phyloP scores from a whole-genome alignment of 2,888 invertebrate species.

The Agriopis leucophaearia region DNA sequence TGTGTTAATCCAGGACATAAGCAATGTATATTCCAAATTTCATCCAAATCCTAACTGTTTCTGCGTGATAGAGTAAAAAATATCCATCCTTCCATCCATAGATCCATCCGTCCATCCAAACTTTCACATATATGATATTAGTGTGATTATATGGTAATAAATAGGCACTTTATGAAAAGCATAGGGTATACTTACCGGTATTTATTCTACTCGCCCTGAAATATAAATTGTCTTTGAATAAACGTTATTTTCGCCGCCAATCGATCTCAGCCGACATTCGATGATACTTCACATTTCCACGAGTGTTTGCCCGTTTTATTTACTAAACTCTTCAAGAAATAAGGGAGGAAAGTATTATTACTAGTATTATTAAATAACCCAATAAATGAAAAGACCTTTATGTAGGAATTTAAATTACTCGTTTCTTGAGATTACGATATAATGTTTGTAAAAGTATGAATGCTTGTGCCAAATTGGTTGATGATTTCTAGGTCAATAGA shows the following conservation, averaged over 20 bases:
- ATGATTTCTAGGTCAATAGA: conserved; percentile 1
- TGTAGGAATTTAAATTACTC: conserved; percentile 9
- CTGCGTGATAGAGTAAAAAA: no score
- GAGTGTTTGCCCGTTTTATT: conserved; percentile 12
- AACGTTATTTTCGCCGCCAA: conserved; percentile 15
- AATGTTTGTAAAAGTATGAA: conserved; percentile 2
- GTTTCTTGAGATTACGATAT: neutral
- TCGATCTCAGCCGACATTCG: conserved; percentile 13
- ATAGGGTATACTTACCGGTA: neutral
- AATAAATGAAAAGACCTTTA: neutral
- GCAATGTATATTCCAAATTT: no score
- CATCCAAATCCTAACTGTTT: no score
- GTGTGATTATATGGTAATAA: neutral
- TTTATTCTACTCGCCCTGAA: conserved; percentile 4
- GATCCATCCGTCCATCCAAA: no score
- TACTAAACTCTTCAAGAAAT: conserved; percentile 6
- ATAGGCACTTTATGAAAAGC: neutral
- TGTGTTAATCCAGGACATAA: no score
- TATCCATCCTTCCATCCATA: no score
- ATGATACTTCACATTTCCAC: conserved; percentile 8
- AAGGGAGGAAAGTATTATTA: neutral
- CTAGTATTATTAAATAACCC: neutral
- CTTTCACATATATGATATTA: no score
- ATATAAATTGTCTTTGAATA: conserved; percentile 3
- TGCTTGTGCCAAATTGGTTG: neutral